These are phyloP conservation scores for Cotesia chilonis DNA, from an alignment of 1,140 invertebrate genomes.

Conservation along the genomic window DNA sequence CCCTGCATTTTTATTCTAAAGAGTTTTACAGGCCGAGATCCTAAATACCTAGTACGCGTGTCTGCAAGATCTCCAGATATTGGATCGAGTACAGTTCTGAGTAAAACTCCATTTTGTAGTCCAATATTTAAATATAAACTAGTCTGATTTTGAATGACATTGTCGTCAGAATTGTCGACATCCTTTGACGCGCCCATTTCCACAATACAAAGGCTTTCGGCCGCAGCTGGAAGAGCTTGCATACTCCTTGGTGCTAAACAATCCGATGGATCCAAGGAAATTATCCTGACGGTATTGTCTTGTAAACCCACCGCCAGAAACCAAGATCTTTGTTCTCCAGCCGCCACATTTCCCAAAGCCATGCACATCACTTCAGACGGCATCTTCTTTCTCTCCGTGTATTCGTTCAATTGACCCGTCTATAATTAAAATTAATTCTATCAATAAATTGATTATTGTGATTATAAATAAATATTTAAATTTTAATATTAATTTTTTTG, in stretches of 20 bases:
- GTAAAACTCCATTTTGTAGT: constrained; percentile 94
- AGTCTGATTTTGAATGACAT: constrained; percentile 68
- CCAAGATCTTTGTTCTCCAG: constrained; percentile 93
- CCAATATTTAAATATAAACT: constrained; percentile 96
- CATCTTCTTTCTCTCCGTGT: constrained; percentile 96
- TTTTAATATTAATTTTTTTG: neutral
- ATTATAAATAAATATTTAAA: constrained; percentile 17
- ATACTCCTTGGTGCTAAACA: constrained; percentile 93
- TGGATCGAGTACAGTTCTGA: constrained; percentile 95
- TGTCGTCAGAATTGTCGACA: constrained; percentile 68
- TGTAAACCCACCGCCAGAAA: constrained; percentile 97
- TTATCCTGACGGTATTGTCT: constrained; percentile 97
- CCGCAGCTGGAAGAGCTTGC: constrained; percentile 95
- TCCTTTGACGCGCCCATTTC: constrained; percentile 77
- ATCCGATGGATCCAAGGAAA: constrained; percentile 95
- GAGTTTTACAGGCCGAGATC: constrained; percentile 93
- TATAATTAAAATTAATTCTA: constrained; percentile 61
- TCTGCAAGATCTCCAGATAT: constrained; percentile 97
- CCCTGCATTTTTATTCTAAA: constrained; percentile 96
- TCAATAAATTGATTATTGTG: constrained; percentile 10
- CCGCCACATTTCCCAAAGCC: constrained; percentile 94
- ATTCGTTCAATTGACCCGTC: constrained; percentile 98
- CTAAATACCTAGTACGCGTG: constrained; percentile 94
- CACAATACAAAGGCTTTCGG: constrained; percentile 96
- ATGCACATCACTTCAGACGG: constrained; percentile 97